phyloP scores from a whole-genome alignment of 2,797 vertebrate genomes.

The Gambelia wislizenii region DNA sequence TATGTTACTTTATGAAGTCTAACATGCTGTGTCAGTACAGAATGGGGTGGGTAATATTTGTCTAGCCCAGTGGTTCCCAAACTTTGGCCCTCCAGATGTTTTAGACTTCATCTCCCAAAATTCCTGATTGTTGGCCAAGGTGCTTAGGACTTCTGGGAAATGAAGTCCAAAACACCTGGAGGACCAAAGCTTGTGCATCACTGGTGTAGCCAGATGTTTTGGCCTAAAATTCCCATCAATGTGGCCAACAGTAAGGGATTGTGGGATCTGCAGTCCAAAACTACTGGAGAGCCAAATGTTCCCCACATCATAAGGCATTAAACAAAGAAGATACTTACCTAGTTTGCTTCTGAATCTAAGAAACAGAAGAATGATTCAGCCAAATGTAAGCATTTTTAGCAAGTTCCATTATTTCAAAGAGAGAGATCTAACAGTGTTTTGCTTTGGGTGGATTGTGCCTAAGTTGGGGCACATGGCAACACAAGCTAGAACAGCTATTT shows the following conservation, averaged over 20 bases:
- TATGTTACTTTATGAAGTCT: not conserved
- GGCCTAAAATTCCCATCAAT: too few relatives aligned
- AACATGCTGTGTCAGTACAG: not conserved
- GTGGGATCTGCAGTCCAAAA: too few relatives aligned
- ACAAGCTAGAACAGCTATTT: not conserved
- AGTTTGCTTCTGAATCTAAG: not conserved
- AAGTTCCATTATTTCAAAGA: conserved; percentile 17
- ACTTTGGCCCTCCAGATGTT: too few relatives aligned
- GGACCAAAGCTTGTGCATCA: too few relatives aligned
- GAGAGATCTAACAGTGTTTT: not conserved
- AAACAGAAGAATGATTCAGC: not conserved
- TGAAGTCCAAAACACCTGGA: too few relatives aligned
- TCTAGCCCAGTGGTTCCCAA: too few relatives aligned
- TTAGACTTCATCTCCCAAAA: too few relatives aligned
- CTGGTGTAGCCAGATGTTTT: too few relatives aligned
- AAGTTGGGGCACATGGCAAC: not conserved
- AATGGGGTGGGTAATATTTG: not conserved
- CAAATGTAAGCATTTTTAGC: not conserved
- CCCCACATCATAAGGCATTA: not conserved
- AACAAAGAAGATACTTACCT: not conserved
- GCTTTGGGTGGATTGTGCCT: not conserved
- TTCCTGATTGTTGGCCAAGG: too few relatives aligned
- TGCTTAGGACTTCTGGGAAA: too few relatives aligned
- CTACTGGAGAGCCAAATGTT: too few relatives aligned
- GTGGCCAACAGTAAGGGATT: too few relatives aligned